Evolutionary conservation across 2,797 vertebrate species (phyloP), one percentile per base, ranked within the genome.

Genomic region (Phoeniculus purpureus): DNA sequence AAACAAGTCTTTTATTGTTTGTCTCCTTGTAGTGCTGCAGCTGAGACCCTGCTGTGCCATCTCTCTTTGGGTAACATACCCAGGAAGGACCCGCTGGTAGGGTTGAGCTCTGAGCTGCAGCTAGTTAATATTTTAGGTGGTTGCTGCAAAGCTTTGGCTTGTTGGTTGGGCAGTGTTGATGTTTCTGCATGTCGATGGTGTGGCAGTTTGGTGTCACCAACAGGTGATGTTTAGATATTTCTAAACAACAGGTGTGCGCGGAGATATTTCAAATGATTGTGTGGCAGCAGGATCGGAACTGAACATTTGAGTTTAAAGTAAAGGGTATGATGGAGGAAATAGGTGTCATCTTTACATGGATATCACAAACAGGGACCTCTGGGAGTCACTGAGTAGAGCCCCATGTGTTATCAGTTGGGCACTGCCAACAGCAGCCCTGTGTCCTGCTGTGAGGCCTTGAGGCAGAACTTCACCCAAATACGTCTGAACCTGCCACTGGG

Each of bases 321-420:
- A 70, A 40, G 73, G 50, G 15, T 37, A 17, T 31, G 31, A 37
- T 13, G 34, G 68, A 68, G 45, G 64, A 58, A 27, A 29, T 13
- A 54, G 31, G 40, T 27, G 27, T 31, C 23, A 31, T 27, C 17
- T 64, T 8, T 21, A 3, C 5, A 15, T 54, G 59, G 51, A 51
- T 55, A 22, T 55, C 21, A 9, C 21, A 31, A 20, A 37, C 31
- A 18, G 26, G 47, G 37, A 51, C 29, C 1, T 4, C 5, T 45
- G 1, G 9, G 23, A 66, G 58, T 52, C 2, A 2, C 2, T 2
- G 15, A 10, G 31, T 3, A 3, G 25, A 43, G 32, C 58, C 75
- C 26, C 7, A 4, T 0, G 6, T 70, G 47, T n/a, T 40, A 15
- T 45, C 12, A 23, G 13, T 26, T 0, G 2, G 43, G 48, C 23